Conservation (phyloP, 2,888 invertebrate genomes). For the Agrypnus murinus region DNA sequence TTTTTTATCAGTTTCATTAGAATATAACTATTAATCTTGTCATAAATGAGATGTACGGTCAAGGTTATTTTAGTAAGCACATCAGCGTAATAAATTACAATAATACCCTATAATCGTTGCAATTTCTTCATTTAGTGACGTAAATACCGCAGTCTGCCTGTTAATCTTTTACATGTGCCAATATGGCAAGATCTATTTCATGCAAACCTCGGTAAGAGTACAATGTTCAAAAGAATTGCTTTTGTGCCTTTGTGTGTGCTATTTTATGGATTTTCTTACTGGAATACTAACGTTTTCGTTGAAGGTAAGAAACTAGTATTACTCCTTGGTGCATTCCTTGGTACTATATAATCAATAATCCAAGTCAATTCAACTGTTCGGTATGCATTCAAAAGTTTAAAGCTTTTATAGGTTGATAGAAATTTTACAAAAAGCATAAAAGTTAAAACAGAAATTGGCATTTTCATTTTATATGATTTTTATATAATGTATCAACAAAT, state of each 20-base stretch:
- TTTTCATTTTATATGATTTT: constrained; percentile 27
- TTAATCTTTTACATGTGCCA: constrained; percentile 44
- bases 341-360: constrained; percentile 42
- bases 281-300: constrained; percentile 46
- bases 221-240: constrained; percentile 43
- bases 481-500: no score
- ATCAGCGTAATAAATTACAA: constrained; percentile 50
- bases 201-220: constrained; percentile 42
- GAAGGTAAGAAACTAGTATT: constrained; percentile 49
- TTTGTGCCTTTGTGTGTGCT: constrained; percentile 43
- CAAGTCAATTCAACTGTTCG: constrained; percentile 38
- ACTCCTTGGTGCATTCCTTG: constrained; percentile 39
- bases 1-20: neutral
- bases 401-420: constrained; percentile 38
- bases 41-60: constrained; percentile 45
- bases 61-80: constrained; percentile 50
- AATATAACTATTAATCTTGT: constrained; percentile 32
- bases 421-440: constrained; percentile 29
- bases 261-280: constrained; percentile 40
- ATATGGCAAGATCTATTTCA: constrained; percentile 46
- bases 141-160: constrained; percentile 40
- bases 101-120: constrained; percentile 46
- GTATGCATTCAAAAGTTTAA: constrained; percentile 35
- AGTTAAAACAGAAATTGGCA: constrained; percentile 25
- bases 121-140: constrained; percentile 52